phyloP scores from a whole-genome alignment of 2,888 invertebrate species.

The Pogonocherus hispidulus region DNA sequence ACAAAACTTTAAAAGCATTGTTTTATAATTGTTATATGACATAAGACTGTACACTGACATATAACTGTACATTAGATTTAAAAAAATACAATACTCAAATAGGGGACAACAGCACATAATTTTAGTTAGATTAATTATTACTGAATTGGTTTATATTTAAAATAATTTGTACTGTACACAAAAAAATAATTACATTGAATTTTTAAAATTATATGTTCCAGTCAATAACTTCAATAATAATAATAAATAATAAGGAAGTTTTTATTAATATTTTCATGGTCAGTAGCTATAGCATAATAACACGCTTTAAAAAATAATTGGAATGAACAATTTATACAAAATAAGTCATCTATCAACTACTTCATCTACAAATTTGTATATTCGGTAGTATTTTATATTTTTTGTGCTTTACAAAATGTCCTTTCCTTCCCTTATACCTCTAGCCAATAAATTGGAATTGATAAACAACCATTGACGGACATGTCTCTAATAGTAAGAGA shows the following conservation, averaged over 20 bases:
- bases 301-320: neutral
- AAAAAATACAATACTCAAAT: neutral
- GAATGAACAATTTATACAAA: neutral
- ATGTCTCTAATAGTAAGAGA: too few species aligned
- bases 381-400: too few species aligned
- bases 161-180: slow-evolving; percentile 2
- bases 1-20: neutral
- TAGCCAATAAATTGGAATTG: too few species aligned
- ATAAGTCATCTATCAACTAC: too few species aligned
- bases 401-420: too few species aligned
- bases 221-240: slow-evolving; percentile 7
- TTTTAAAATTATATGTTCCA: slow-evolving; percentile 14
- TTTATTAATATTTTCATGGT: slow-evolving; percentile 6
- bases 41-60: neutral
- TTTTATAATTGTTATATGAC: neutral
- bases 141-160: neutral
- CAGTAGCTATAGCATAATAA: slow-evolving; percentile 2
- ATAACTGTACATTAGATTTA: neutral
- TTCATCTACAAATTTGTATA: neutral
- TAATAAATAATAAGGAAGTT: slow-evolving; percentile 15
- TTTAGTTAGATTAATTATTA: neutral
- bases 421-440: too few species aligned
- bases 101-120: neutral
- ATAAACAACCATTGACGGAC: too few species aligned
- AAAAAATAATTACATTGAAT: slow-evolving; percentile 9